Evolutionary conservation across 2,797 vertebrate genomes (phyloP).

Genomic region (Chaetodon trifasciatus): DNA sequence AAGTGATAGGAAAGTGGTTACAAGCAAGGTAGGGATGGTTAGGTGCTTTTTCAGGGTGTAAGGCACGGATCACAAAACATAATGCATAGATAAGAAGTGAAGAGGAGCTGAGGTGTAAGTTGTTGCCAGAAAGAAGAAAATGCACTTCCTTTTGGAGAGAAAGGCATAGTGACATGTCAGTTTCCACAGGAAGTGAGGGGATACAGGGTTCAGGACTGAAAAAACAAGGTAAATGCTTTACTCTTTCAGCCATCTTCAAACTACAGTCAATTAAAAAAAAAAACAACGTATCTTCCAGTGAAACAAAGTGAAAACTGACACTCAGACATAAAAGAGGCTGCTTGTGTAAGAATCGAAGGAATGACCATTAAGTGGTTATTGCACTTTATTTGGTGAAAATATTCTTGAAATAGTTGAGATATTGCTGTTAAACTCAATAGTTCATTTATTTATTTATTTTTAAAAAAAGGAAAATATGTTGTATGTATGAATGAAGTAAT

Average conservation of each 20-base stretch:
- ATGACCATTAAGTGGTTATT: conserved; percentile 21
- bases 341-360: neutral
- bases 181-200: conserved; percentile 36
- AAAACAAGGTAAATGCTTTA: neutral
- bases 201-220: neutral
- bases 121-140: neutral
- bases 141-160: neutral
- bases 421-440: conserved; percentile 40
- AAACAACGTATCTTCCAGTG: neutral
- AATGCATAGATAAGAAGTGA: neutral
- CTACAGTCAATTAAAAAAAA: neutral
- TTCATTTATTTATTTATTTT: too few relatives aligned
- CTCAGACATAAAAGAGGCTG: neutral
- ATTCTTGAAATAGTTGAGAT: conserved; percentile 17
- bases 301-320: neutral
- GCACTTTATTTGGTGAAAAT: conserved; percentile 26
- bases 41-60: conserved; percentile 45
- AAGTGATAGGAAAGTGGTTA: neutral
- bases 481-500: neutral
- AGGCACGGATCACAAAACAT: conserved; percentile 69
- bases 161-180: neutral
- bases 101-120: neutral
- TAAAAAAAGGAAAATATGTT: neutral
- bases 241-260: too few relatives aligned
- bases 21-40: conserved; percentile 20